Percentiles rank a stretch among this genome's conserved stretches.
phyloP scores from a whole-genome alignment of 30 jellyfish, hydroid and myxozoan species.

The Aurelia coerulea region DNA sequence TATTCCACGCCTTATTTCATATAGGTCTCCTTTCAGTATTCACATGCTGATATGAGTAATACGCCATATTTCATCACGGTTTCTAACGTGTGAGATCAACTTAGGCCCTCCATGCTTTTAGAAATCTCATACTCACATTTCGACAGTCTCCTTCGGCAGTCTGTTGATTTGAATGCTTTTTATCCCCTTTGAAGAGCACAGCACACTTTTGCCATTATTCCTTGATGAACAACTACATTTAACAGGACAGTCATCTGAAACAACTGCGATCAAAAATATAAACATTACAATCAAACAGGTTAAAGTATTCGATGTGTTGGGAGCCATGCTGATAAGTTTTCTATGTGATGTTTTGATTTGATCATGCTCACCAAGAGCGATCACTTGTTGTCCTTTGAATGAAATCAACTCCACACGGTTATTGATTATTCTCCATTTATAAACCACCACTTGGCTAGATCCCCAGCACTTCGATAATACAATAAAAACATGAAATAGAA shows the following conservation, averaged over 20 bases:
- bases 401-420: constrained; percentile 26
- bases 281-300: constrained; percentile 46
- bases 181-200: constrained; percentile 61
- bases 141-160: constrained; percentile 59
- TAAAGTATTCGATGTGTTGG: constrained; percentile 22
- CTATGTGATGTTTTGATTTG: constrained; percentile 24
- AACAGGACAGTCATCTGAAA: constrained; percentile 63
- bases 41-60: no score
- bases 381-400: constrained; percentile 18
- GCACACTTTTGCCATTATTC: constrained; percentile 25
- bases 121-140: constrained; percentile 60
- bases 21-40: no score
- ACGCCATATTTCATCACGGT: not conserved
- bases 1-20: no score
- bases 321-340: constrained; percentile 64
- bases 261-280: constrained; percentile 16
- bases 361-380: constrained; percentile 66
- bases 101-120: constrained; percentile 1
- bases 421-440: not conserved
- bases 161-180: constrained; percentile 28
- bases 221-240: constrained; percentile 42
- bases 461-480: constrained; percentile 4
- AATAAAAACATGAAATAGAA: not conserved
- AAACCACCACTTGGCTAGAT: not conserved
- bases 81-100: not conserved